phyloP scores from a whole-genome alignment of 2,113 vertebrate genomes.

The Sebastes schlegelii region DNA sequence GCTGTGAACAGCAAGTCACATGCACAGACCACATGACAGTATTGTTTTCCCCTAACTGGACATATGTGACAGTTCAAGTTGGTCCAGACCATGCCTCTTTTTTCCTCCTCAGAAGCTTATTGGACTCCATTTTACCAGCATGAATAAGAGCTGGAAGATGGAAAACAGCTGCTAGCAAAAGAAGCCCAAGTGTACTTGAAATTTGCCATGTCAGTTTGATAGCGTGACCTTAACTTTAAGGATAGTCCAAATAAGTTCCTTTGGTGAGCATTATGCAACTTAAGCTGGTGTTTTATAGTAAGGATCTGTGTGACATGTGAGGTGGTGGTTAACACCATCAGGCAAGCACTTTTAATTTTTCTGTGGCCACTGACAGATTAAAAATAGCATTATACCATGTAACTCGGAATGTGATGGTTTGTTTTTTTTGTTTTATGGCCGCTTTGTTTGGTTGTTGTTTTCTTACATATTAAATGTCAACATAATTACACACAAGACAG shows the following conservation, averaged over 20 bases:
- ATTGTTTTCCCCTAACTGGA: slow-evolving; percentile 55
- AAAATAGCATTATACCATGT: slow-evolving; percentile 73
- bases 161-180: slow-evolving; percentile 79
- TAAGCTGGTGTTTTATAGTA: slow-evolving; percentile 33
- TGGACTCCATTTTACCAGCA: slow-evolving; percentile 78
- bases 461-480: slow-evolving; percentile 69
- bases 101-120: slow-evolving; percentile 72
- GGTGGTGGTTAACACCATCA: slow-evolving; percentile 60
- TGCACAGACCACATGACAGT: slow-evolving; percentile 69
- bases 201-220: slow-evolving; percentile 61
- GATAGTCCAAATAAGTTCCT: slow-evolving; percentile 50
- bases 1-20: slow-evolving; percentile 41
- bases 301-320: slow-evolving; percentile 64
- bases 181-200: slow-evolving; percentile 32
- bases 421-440: slow-evolving; percentile 65
- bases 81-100: slow-evolving; percentile 75
- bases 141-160: slow-evolving; percentile 74
- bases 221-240: slow-evolving; percentile 40
- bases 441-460: slow-evolving; percentile 77
- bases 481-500: slow-evolving; percentile 79
- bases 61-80: slow-evolving; percentile 71
- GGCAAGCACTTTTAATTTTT: slow-evolving; percentile 65
- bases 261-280: slow-evolving; percentile 67
- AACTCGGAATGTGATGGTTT: slow-evolving; percentile 69
- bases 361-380: slow-evolving; percentile 63